phyloP scores from a whole-genome alignment of 2,113 vertebrate species.

The Alligator sinensis region DNA sequence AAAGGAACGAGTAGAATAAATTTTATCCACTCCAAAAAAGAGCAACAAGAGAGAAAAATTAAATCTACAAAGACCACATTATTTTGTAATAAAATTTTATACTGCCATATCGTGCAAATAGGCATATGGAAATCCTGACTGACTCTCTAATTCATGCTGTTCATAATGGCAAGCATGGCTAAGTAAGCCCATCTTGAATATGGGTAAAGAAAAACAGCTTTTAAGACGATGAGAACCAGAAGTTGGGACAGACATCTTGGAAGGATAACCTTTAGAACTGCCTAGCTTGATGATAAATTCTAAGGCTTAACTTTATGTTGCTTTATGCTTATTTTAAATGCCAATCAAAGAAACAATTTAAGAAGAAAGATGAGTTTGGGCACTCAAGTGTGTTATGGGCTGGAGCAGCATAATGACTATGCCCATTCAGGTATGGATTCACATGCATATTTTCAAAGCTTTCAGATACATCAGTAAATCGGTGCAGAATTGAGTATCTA shows the following conservation, averaged over 20 bases:
- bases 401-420: background rate
- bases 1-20: fast-evolving
- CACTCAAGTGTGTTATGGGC: background rate
- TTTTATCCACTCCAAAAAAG: background rate
- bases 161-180: background rate
- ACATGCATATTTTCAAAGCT: background rate
- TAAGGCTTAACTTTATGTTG: background rate
- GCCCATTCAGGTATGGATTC: background rate
- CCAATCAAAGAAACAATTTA: background rate
- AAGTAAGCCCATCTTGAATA: background rate
- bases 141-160: background rate
- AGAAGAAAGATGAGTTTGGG: background rate
- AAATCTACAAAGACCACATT: background rate
- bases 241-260: background rate
- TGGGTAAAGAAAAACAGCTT: background rate
- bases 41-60: background rate
- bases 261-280: background rate
- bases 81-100: background rate
- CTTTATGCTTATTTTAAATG: background rate
- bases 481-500: background rate
- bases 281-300: background rate
- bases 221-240: background rate
- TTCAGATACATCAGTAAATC: background rate
- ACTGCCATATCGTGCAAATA: background rate
- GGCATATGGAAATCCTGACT: background rate